A percentile compares a stretch with the other conserved stretches of the same genome.
Conservation (phyloP, 1,140 invertebrate species). For the Maconellicoccus hirsutus region DNA sequence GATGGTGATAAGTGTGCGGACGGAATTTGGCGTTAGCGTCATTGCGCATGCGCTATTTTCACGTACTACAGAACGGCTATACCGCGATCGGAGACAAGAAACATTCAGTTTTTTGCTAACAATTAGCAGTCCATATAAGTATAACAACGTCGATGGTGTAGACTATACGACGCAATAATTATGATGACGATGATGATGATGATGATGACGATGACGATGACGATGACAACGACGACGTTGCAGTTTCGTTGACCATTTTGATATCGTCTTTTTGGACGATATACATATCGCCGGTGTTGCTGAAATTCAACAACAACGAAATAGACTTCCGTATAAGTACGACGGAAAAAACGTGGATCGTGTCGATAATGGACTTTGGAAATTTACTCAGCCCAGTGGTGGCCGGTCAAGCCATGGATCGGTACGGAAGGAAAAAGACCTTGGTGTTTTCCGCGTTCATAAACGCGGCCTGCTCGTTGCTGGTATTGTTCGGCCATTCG, state of each 20-base stretch:
- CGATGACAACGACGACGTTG: too few species aligned
- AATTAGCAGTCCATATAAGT: too few species aligned
- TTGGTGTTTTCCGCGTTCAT: conserved; percentile 48
- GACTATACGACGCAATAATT: too few species aligned
- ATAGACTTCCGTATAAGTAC: conserved; percentile 20
- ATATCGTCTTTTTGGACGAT: neutral
- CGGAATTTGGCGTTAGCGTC: too few species aligned
- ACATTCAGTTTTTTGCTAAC: too few species aligned
- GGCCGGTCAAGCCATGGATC: conserved; percentile 49
- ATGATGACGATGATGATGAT: too few species aligned
- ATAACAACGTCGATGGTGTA: too few species aligned
- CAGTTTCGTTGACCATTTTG: neutral
- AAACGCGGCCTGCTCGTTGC: conserved; percentile 37
- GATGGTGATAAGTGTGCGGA: too few species aligned
- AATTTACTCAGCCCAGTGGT: conserved; percentile 29
- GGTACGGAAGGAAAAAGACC: conserved; percentile 54
- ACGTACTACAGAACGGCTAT: too few species aligned
- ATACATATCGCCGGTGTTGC: neutral
- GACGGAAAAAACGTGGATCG: conserved; percentile 27
- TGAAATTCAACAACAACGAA: conserved; percentile 26
- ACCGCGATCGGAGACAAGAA: too few species aligned
- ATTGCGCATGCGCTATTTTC: too few species aligned
- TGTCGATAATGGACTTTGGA: conserved; percentile 30
- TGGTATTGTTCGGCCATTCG: conserved; percentile 37
- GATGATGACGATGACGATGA: too few species aligned